phyloP scores from a whole-genome alignment of 1,140 invertebrate genomes.

The Lepidurus packardi region DNA sequence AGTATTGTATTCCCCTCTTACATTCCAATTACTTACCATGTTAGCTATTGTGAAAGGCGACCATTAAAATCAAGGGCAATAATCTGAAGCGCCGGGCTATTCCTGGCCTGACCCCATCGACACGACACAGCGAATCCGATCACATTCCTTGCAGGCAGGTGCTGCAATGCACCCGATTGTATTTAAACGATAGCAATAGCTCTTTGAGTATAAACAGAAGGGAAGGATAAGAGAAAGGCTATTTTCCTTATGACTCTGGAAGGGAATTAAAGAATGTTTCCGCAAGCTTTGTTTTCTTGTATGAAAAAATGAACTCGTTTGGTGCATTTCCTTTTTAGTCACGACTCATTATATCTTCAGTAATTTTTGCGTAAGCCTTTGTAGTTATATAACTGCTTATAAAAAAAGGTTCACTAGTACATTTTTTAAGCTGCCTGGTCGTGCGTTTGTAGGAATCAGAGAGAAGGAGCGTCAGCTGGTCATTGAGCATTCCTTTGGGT shows the following conservation, averaged over 20 bases:
- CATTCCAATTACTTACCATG: no score
- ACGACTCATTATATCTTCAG: not conserved
- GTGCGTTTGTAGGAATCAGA: not conserved
- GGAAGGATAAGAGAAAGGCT: not conserved
- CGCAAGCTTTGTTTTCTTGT: no score
- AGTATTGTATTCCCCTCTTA: no score
- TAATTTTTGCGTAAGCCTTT: not conserved
- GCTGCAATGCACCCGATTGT: not conserved
- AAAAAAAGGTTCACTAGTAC: not conserved
- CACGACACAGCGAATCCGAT: not conserved
- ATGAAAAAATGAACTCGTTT: no score
- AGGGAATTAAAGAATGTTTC: no score
- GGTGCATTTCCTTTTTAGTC: not conserved
- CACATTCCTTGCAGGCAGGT: not conserved
- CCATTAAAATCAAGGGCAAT: no score
- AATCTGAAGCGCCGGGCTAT: no score
- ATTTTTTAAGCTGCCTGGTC: not conserved
- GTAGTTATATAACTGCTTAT: not conserved
- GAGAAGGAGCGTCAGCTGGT: not conserved
- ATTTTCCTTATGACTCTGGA: no score
- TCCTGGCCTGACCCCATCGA: not conserved
- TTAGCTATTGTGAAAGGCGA: no score
- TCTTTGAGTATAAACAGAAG: not conserved
- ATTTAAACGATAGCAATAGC: not conserved
- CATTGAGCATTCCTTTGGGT: constrained; percentile 8